A percentile compares a stretch with the other conserved stretches of the same genome.
These are phyloP conservation scores for Heliconius hermathena DNA, from an alignment of 1,140 invertebrate genomes.

Conservation along the genomic window DNA sequence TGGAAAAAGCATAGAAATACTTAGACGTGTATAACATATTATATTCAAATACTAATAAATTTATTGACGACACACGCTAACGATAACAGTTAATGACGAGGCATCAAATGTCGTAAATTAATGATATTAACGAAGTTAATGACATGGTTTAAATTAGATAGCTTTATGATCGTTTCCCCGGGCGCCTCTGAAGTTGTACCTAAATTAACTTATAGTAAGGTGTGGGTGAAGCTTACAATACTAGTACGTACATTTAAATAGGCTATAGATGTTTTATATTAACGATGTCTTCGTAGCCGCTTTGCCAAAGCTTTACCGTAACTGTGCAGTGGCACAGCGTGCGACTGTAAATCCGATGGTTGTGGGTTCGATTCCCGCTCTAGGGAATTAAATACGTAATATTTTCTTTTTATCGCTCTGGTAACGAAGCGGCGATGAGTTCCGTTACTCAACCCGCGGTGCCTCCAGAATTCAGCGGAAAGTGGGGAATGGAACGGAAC, in stretches of 20 bases:
- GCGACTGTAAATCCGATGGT: no score
- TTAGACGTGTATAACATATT: background rate
- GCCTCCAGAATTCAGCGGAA: no score
- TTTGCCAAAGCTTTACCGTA: background rate
- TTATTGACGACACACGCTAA: background rate
- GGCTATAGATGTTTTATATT: background rate
- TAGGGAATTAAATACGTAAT: no score
- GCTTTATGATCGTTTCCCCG: background rate
- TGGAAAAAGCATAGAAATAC: no score
- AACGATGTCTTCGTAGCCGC: background rate
- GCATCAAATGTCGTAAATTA: constrained; percentile 18
- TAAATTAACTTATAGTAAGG: constrained; percentile 15
- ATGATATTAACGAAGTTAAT: constrained; percentile 26
- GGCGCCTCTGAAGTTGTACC: background rate
- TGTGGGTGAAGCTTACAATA: background rate
- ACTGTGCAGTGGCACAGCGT: no score
- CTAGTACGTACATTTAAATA: no score
- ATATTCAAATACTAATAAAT: background rate
- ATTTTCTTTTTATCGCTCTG: no score
- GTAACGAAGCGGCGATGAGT: no score
- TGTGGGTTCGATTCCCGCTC: no score
- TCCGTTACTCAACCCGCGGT: no score
- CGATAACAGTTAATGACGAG: background rate
- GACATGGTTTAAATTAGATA: constrained; percentile 12
- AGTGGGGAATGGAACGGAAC: no score